Conservation (phyloP, 2,888 invertebrate genomes). For the Torymus aiolomorphi region DNA sequence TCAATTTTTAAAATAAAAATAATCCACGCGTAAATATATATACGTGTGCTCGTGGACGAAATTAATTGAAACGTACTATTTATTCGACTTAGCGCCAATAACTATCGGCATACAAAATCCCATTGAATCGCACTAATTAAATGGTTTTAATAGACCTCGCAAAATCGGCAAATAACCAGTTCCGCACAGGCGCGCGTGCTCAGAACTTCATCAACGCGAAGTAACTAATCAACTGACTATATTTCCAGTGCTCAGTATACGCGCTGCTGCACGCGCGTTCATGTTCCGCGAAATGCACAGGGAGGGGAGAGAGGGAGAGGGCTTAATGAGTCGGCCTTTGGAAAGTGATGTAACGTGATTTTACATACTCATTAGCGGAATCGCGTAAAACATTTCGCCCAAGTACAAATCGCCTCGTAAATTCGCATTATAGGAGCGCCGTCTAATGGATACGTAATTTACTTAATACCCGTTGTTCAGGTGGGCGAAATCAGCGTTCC, state of each 20-base stretch:
- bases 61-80: slow-evolving; percentile 3
- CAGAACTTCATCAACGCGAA: not conserved
- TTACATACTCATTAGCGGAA: slow-evolving; percentile 39
- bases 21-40: too few relatives aligned
- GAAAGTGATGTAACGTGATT: not conserved
- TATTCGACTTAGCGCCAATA: not conserved
- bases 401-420: slow-evolving; percentile 48
- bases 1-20: too few relatives aligned
- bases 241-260: not conserved
- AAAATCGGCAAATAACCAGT: not conserved
- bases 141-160: not conserved
- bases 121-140: too few relatives aligned
- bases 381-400: slow-evolving; percentile 20
- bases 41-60: not conserved
- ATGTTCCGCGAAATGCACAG: too few relatives aligned
- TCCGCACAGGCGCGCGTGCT: not conserved
- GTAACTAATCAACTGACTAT: slow-evolving; percentile 1
- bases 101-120: too few relatives aligned
- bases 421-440: slow-evolving; percentile 38
- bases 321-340: not conserved
- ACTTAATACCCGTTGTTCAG: slow-evolving; percentile 52
- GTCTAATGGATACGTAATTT: slow-evolving; percentile 56
- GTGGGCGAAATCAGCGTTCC: slow-evolving; percentile 37
- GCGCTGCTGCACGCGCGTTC: not conserved
- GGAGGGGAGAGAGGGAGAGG: too few relatives aligned